Evolutionary conservation across 2,797 vertebrate species (phyloP).

Genomic region (Dermochelys coriacea): DNA sequence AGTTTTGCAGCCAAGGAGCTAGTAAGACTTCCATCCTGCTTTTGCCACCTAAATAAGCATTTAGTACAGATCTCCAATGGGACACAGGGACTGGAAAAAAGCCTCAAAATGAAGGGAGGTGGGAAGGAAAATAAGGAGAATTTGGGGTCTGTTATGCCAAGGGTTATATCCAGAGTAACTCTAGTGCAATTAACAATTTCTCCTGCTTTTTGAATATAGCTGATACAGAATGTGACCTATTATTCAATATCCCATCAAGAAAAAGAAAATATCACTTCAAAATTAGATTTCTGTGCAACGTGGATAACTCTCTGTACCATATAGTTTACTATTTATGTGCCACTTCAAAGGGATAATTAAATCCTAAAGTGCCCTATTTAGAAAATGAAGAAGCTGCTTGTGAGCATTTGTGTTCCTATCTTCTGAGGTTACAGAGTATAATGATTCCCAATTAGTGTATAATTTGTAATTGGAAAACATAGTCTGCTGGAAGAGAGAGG

Average conservation of each 20-base stretch:
- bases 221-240: neutral
- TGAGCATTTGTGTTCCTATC: constrained; percentile 27
- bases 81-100: no score
- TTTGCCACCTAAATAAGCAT: no score
- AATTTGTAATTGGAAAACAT: constrained; percentile 59
- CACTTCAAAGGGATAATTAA: constrained; percentile 66
- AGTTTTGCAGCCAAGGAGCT: no score
- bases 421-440: constrained; percentile 32
- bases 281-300: neutral
- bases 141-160: no score
- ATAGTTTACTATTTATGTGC: neutral
- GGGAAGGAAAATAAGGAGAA: no score
- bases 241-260: neutral
- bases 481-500: neutral
- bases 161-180: no score
- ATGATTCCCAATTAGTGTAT: constrained; percentile 47
- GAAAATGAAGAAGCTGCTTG: constrained; percentile 45
- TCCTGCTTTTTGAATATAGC: neutral
- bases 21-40: no score
- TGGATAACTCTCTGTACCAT: neutral
- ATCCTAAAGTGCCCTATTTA: constrained; percentile 13
- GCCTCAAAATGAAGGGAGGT: no score
- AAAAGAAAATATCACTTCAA: neutral
- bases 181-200: neutral
- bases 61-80: no score